Evolutionary conservation across 2,888 invertebrate species (phyloP).

Genomic region (Acronicta alni): DNA sequence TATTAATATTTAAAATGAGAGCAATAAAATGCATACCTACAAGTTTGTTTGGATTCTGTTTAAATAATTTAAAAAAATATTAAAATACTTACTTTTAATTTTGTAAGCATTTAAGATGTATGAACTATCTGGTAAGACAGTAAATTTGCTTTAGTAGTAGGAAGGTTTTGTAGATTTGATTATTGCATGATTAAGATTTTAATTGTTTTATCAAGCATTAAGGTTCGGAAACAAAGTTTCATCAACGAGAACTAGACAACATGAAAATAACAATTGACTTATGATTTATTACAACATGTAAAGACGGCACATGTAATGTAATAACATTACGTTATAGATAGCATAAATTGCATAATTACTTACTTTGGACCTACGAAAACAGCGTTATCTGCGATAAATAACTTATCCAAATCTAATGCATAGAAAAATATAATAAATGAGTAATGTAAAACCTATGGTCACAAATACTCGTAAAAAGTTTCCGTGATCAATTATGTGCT

Average conservation of each 20-base stretch:
- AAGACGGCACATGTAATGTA: constrained; percentile 40
- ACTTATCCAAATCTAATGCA: constrained; percentile 33
- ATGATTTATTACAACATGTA: constrained; percentile 3
- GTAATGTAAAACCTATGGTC: constrained; percentile 20
- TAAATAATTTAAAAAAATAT: too few relatives aligned
- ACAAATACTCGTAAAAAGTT: constrained; percentile 17
- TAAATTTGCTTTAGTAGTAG: too few relatives aligned
- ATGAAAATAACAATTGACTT: constrained; percentile 10
- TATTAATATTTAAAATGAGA: too few relatives aligned
- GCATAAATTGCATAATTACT: constrained; percentile 64
- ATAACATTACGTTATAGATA: constrained; percentile 41
- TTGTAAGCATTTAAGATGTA: too few relatives aligned
- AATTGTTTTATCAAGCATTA: background rate
- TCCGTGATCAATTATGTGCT: constrained; percentile 11
- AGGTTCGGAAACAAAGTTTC: constrained; percentile 6
- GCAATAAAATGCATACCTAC: too few relatives aligned
- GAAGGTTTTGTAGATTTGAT: too few relatives aligned
- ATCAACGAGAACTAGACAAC: background rate
- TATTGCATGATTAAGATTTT: too few relatives aligned
- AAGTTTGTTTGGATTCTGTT: too few relatives aligned
- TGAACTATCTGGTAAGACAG: too few relatives aligned
- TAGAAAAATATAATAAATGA: constrained; percentile 42
- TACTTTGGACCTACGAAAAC: constrained; percentile 62
- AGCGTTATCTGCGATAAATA: constrained; percentile 53
- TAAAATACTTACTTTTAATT: too few relatives aligned